Conservation (phyloP, 2,113 vertebrate genomes). For the Limnothrissa miodon region DNA sequence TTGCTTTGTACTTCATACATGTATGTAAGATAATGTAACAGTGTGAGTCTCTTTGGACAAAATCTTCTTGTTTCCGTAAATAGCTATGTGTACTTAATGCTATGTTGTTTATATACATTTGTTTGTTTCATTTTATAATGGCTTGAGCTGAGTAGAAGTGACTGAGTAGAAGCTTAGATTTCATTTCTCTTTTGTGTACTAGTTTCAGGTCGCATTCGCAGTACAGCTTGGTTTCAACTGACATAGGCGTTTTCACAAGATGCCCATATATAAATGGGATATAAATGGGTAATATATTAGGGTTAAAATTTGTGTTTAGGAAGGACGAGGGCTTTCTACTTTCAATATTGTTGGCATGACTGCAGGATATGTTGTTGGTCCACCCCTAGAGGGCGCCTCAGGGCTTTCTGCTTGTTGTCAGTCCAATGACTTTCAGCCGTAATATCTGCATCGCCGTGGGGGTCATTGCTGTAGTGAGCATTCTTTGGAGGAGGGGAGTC, state of each 20-base stretch:
- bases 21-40: no score
- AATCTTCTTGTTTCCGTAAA: no score
- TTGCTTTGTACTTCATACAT: no score
- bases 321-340: not conserved
- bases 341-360: not conserved
- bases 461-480: slow-evolving; percentile 63
- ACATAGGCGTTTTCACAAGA: not conserved
- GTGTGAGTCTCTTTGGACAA: no score
- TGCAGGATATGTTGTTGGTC: slow-evolving; percentile 31
- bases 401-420: slow-evolving; percentile 26
- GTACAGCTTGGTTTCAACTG: no score
- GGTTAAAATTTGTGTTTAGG: no score
- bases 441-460: slow-evolving; percentile 56
- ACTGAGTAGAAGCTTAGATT: not conserved
- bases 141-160: no score
- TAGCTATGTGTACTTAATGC: no score
- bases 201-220: not conserved
- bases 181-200: not conserved
- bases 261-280: not conserved
- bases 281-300: not conserved
- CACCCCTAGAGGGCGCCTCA: slow-evolving; percentile 61
- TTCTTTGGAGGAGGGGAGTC: slow-evolving; percentile 46
- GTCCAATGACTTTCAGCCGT: slow-evolving; percentile 57
- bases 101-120: no score
- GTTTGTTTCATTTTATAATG: no score